Evolutionary conservation across 2,888 invertebrate genomes (phyloP).

Genomic region (Calameuta idolon): DNA sequence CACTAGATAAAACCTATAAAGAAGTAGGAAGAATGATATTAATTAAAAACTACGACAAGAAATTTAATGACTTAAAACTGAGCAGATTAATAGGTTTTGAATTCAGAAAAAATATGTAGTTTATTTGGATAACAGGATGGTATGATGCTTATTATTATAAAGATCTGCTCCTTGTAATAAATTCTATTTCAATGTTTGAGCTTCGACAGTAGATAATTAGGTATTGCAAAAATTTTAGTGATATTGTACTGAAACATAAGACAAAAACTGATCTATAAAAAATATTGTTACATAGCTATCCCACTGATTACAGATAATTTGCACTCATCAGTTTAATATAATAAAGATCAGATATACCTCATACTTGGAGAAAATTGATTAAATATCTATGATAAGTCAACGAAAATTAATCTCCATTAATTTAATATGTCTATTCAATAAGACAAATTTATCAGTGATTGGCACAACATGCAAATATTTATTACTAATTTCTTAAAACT

Average conservation of each 20-base stretch:
- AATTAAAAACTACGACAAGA: background rate
- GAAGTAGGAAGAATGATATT: background rate
- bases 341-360: background rate
- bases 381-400: background rate
- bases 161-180: background rate
- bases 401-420: background rate
- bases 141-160: background rate
- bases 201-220: background rate
- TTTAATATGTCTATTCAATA: background rate
- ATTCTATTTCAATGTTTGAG: background rate
- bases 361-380: background rate
- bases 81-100: background rate
- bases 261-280: background rate
- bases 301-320: background rate
- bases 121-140: background rate
- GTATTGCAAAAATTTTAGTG: background rate
- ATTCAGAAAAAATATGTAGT: background rate
- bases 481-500: background rate
- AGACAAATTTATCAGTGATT: background rate
- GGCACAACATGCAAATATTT: background rate
- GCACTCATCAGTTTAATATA: background rate
- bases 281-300: background rate
- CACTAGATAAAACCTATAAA: background rate
- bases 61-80: background rate
- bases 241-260: background rate